A percentile compares a stretch with the other conserved stretches of the same genome.
phyloP scores from a whole-genome alignment of 2,888 invertebrate species.

The Metacarcinus magister region DNA sequence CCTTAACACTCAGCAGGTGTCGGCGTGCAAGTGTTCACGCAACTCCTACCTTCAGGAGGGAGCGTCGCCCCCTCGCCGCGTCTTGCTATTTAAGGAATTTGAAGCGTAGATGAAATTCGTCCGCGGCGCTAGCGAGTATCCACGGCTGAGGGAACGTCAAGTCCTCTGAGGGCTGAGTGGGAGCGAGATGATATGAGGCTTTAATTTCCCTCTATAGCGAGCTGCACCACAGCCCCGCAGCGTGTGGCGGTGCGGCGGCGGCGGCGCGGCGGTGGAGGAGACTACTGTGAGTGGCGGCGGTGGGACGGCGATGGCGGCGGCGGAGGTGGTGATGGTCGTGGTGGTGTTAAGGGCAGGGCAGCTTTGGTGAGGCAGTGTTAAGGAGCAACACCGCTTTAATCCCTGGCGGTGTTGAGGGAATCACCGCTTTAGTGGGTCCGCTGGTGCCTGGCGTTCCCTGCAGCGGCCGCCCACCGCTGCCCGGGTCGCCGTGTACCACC shows the following conservation, averaged over 20 bases:
- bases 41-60: not conserved
- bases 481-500: not conserved
- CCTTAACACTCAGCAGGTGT: not conserved
- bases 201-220: not conserved
- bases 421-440: conserved; percentile 54
- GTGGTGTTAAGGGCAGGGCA: conserved; percentile 45
- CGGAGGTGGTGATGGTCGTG: not conserved
- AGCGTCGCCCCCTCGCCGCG: not conserved
- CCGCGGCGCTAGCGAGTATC: not conserved
- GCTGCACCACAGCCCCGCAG: not conserved
- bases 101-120: conserved; percentile 12
- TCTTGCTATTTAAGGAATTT: not conserved
- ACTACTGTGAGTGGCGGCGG: not conserved
- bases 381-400: conserved; percentile 61
- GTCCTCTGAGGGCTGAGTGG: not conserved
- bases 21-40: not conserved
- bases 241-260: not conserved
- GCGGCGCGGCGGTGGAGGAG: not conserved
- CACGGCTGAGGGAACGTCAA: not conserved
- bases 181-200: not conserved
- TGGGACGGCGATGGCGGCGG: not conserved
- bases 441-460: not conserved
- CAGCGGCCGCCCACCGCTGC: not conserved
- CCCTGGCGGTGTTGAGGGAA: conserved; percentile 8
- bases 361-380: conserved; percentile 55